phyloP scores from a whole-genome alignment of 2,113 vertebrate species.

The Indri indri region DNA sequence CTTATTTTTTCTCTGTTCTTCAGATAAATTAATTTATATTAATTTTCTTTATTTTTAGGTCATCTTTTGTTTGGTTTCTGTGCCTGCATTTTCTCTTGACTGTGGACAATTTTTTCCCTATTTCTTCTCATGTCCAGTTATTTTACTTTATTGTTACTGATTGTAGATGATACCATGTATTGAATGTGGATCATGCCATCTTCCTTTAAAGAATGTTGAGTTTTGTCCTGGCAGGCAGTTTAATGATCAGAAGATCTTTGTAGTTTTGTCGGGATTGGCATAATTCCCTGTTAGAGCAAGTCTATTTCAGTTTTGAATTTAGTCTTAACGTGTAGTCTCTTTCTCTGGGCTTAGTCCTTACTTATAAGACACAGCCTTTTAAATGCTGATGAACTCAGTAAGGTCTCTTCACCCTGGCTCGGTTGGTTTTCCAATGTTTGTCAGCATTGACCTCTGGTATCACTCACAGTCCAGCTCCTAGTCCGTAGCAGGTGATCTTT shows the following conservation, averaged over 20 bases:
- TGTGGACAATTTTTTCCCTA: background rate
- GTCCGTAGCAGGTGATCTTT: background rate
- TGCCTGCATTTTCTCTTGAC: background rate
- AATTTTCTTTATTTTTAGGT: background rate
- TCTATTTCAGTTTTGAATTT: background rate
- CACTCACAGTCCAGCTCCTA: background rate
- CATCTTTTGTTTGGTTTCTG: background rate
- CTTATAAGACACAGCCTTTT: background rate
- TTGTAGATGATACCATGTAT: background rate
- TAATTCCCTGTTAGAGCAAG: background rate
- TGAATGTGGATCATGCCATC: background rate
- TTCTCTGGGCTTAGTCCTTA: background rate
- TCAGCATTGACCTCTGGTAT: background rate
- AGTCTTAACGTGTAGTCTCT: background rate
- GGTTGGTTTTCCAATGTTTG: background rate
- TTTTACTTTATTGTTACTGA: background rate
- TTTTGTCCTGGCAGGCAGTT: background rate
- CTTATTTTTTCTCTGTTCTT: background rate
- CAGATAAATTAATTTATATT: background rate
- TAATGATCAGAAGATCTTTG: background rate
- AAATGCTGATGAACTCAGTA: background rate
- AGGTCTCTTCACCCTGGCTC: background rate
- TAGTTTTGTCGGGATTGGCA: background rate
- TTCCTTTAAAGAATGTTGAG: background rate
- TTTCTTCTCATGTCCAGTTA: background rate